Conservation (phyloP, 2,797 vertebrate genomes). For the Hypotaenidia okinawae region DNA sequence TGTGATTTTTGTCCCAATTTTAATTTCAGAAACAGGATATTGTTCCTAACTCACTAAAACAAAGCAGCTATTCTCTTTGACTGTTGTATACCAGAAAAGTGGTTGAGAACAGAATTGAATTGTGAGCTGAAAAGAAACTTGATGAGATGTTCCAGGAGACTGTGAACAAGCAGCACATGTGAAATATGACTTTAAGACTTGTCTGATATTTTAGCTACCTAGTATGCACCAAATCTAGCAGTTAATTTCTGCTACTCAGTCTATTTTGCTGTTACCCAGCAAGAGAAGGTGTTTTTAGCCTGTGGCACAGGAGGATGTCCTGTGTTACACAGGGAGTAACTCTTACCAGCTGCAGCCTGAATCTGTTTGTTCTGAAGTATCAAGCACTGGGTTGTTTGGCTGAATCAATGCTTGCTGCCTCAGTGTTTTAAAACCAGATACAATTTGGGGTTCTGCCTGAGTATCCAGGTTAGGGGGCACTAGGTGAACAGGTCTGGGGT, state of each 20-base stretch:
- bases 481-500: neutral
- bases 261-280: neutral
- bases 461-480: neutral
- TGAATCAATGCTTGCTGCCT: neutral
- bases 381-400: neutral
- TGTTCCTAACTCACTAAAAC: neutral
- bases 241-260: neutral
- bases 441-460: neutral
- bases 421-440: neutral
- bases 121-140: neutral
- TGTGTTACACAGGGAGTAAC: neutral
- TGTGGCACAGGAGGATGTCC: neutral
- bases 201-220: neutral
- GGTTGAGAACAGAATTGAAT: neutral
- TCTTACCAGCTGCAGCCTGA: neutral
- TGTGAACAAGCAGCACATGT: neutral
- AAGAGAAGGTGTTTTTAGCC: neutral
- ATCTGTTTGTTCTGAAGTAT: fast-evolving
- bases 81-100: neutral
- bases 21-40: neutral
- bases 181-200: neutral
- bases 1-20: neutral
- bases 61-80: neutral
- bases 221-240: neutral
- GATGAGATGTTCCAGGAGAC: neutral